Evolutionary conservation across 2,888 invertebrate species (phyloP), one percentile per base, ranked within the genome.

Genomic region (Subacronicta megacephala): DNA sequence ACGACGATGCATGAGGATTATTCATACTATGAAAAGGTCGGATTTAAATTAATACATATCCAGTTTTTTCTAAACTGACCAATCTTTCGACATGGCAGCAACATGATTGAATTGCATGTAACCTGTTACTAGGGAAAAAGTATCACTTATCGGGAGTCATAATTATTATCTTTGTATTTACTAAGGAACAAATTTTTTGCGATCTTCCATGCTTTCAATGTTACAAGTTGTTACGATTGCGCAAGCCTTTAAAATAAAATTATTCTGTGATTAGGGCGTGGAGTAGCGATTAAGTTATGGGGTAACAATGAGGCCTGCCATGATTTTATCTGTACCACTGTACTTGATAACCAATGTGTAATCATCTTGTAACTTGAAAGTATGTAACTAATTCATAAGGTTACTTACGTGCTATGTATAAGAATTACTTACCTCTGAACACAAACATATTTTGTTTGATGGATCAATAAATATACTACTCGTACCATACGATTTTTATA

Each of bases 161-260:
- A 45, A 12, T 26, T 15, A 31, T 29, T 15, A 72, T 33, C 41
- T n/a, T n/a, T 43, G 56, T 76, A 72, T 76, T 72, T 73, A 76
- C 74, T 72, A 72, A 44, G 74, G 77, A 61, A 63, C 72, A 76
- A 76, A 72, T 72, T 49, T 75, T 72, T 52, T 47, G 42, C n/a
- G 44, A 37, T 36, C 44, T n/a, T 16, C 31, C 41, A 40, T 66
- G 37, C 37, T 75, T 71, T 71, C 47, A 45, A n/a, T 53, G 42
- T 56, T 71, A 51, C 44, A 23, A 36, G 33, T 42, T 53, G 23
- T 41, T 35, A 31, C 18, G 4, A 18, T 35, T 33, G 10, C 9
- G 35, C 17, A 2, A 17, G 3, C 13, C 17, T 13, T 38, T n/a
- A n/a, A n/a, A n/a, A n/a, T n/a, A n/a, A 42, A 29, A 13, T 20